phyloP scores from a whole-genome alignment of 2,797 vertebrate genomes.

The Streptopelia turtur region DNA sequence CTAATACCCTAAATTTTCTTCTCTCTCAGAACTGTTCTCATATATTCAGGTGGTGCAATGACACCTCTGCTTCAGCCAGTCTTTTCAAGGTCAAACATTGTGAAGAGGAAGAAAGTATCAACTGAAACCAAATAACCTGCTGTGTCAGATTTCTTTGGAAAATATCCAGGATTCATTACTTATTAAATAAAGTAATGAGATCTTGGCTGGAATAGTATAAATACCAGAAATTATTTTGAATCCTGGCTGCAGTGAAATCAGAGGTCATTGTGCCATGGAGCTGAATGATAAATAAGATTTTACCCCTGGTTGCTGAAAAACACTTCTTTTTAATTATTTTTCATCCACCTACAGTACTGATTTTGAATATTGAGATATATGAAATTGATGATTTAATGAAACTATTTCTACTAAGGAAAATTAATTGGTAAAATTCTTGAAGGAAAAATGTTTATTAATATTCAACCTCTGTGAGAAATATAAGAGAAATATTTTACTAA shows the following conservation, averaged over 20 bases:
- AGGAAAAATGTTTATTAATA: neutral
- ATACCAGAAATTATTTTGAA: neutral
- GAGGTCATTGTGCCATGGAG: accelerated
- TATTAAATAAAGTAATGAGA: neutral
- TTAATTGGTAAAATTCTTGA: neutral
- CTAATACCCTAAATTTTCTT: neutral
- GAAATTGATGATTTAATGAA: neutral
- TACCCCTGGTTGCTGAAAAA: neutral
- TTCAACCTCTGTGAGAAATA: neutral
- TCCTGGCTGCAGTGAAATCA: neutral
- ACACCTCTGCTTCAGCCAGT: neutral
- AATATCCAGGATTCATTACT: neutral
- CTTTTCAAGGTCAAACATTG: neutral
- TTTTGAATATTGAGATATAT: neutral
- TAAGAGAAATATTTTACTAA: neutral
- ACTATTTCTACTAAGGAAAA: neutral
- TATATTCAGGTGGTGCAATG: neutral
- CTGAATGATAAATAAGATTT: neutral
- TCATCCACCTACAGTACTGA: neutral
- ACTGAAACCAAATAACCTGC: neutral
- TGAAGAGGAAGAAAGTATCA: neutral
- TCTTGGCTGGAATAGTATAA: neutral
- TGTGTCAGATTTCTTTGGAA: neutral
- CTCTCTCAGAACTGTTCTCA: neutral
- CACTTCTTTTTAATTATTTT: neutral